Conservation (phyloP, 37 sponge, comb jelly and placozoan species). For the Haliclona indistincta region DNA sequence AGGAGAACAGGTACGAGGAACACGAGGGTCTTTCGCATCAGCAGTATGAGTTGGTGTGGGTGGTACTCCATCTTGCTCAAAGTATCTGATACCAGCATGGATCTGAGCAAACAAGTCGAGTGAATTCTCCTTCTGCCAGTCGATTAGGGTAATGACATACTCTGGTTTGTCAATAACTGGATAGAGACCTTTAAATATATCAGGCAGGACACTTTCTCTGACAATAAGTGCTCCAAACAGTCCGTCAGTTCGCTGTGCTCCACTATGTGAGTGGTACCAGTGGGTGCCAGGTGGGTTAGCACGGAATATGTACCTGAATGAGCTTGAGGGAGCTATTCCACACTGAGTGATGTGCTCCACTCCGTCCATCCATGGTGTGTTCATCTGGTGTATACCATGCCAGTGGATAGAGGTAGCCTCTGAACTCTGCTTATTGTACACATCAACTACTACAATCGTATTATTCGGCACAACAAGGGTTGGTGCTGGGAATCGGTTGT, state of each 20-base stretch:
- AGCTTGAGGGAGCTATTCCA: slow-evolving; percentile 23
- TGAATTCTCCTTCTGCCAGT: too few relatives aligned
- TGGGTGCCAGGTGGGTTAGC: slow-evolving; percentile 51
- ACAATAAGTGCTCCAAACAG: slow-evolving; percentile 56
- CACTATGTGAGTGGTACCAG: slow-evolving; percentile 77
- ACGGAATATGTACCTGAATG: slow-evolving; percentile 54
- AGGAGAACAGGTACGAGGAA: slow-evolving; percentile 1
- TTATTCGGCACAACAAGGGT: slow-evolving; percentile 39
- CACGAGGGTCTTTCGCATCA: background rate
- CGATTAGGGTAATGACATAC: slow-evolving; percentile 40
- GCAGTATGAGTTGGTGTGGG: too few relatives aligned
- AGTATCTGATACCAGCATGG: too few relatives aligned
- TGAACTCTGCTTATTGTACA: slow-evolving; percentile 31
- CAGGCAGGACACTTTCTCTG: slow-evolving; percentile 1
- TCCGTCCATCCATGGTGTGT: slow-evolving; percentile 69
- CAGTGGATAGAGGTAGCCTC: slow-evolving; percentile 61
- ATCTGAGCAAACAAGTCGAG: too few relatives aligned
- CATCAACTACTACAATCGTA: slow-evolving; percentile 20
- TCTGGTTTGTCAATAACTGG: slow-evolving; percentile 37
- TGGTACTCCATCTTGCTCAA: too few relatives aligned
- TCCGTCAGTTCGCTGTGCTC: slow-evolving; percentile 63
- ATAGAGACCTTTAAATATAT: too few relatives aligned
- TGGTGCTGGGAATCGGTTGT: slow-evolving; percentile 45
- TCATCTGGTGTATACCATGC: slow-evolving; percentile 58
- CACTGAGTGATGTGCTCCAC: slow-evolving; percentile 50